These are phyloP conservation scores for Sycophila sp. DNA, from an alignment of 1,140 invertebrate species.

Conservation along the genomic window DNA sequence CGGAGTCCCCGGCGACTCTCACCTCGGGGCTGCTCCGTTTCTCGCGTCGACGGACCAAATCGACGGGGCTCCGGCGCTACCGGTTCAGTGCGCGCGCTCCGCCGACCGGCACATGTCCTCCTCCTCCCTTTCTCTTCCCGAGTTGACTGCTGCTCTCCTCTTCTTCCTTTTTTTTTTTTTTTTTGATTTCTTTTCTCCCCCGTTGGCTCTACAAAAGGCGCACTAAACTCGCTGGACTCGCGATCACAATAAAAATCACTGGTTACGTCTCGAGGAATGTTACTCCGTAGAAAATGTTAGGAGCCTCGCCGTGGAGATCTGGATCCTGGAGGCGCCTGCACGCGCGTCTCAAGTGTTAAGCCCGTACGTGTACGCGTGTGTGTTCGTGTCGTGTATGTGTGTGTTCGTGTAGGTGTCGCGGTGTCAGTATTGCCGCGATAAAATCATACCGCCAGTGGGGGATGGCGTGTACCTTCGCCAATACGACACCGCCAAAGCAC, in stretches of 20 bases:
- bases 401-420: neutral
- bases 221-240: neutral
- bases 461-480: neutral
- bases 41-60: too few relatives aligned
- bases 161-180: too few relatives aligned
- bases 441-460: neutral
- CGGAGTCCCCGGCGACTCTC: too few relatives aligned
- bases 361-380: neutral
- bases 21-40: too few relatives aligned
- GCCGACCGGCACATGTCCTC: neutral
- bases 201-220: neutral
- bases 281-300: neutral
- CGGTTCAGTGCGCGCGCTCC: neutral
- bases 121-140: neutral
- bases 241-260: slow-evolving; percentile 2
- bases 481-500: slow-evolving; percentile 55
- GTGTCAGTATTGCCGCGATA: neutral
- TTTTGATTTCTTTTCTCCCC: too few relatives aligned
- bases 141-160: too few relatives aligned
- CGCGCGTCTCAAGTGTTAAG: neutral
- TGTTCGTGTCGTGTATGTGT: neutral
- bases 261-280: neutral
- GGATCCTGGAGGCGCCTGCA: neutral
- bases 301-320: neutral
- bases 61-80: too few relatives aligned